These are phyloP conservation scores for Fragum sueziense DNA, from an alignment of 2,888 invertebrate species.

Conservation along the genomic window DNA sequence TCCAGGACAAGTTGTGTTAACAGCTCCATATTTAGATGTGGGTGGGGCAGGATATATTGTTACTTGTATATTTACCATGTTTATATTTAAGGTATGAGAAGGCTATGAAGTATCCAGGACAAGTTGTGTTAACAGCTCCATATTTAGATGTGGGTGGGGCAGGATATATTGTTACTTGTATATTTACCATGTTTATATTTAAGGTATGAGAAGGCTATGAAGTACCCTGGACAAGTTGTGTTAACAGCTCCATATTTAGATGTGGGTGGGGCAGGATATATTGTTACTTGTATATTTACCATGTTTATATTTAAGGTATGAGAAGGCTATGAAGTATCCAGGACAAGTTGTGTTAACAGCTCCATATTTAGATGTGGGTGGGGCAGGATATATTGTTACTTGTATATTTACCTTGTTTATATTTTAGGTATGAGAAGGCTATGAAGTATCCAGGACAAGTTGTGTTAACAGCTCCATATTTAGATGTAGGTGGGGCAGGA, in stretches of 20 bases:
- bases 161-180: slow-evolving; percentile 93
- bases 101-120: slow-evolving; percentile 90
- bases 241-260: slow-evolving; percentile 94
- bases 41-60: slow-evolving; percentile 94
- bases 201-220: slow-evolving; percentile 88
- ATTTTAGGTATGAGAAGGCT: slow-evolving; percentile 87
- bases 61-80: no score
- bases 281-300: no score
- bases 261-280: slow-evolving; percentile 92
- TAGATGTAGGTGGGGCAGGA: slow-evolving; percentile 94
- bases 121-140: slow-evolving; percentile 91
- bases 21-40: slow-evolving; percentile 93
- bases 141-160: slow-evolving; percentile 93
- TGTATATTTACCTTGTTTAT: no score
- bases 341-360: slow-evolving; percentile 91
- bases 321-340: slow-evolving; percentile 89
- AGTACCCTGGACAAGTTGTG: slow-evolving; percentile 90
- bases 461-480: slow-evolving; percentile 91
- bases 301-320: slow-evolving; percentile 86
- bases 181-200: no score
- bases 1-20: slow-evolving; percentile 90
- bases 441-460: slow-evolving; percentile 90
- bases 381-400: slow-evolving; percentile 94
- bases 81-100: slow-evolving; percentile 87
- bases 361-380: slow-evolving; percentile 92